phyloP scores from a whole-genome alignment of 1,140 invertebrate genomes.

The Caenorhabditis latens region DNA sequence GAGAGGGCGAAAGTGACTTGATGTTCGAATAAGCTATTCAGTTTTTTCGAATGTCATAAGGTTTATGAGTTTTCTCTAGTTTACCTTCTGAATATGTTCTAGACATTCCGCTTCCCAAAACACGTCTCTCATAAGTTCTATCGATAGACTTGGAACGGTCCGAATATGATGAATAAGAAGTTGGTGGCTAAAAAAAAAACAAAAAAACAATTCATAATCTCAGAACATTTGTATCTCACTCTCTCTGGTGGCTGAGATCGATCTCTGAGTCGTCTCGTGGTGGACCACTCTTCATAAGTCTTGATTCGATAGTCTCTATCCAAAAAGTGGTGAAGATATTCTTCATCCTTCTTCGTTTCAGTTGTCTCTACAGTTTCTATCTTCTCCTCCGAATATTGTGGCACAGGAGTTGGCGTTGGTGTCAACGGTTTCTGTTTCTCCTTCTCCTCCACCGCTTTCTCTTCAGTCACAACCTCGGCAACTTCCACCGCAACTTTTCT shows the following conservation, averaged over 20 bases:
- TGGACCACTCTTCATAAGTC: conserved; percentile 14
- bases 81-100: conserved; percentile 41
- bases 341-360: neutral
- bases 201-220: neutral
- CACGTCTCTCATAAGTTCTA: neutral
- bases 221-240: neutral
- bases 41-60: too few relatives aligned
- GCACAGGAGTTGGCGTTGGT: neutral
- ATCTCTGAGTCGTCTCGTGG: neutral
- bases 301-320: conserved; percentile 41
- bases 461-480: neutral
- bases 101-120: neutral
- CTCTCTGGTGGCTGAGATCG: conserved; percentile 26
- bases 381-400: neutral
- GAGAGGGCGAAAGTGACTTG: neutral
- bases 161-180: conserved; percentile 13
- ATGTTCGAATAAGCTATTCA: too few relatives aligned
- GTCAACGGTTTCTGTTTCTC: neutral
- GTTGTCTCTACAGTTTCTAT: neutral
- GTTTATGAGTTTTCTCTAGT: too few relatives aligned
- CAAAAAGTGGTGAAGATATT: neutral
- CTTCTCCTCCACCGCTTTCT: neutral
- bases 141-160: conserved; percentile 18
- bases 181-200: conserved; percentile 4
- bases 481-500: neutral